These are phyloP conservation scores for Taeniopygia guttata DNA, from an alignment of 2,797 vertebrate genomes.

Conservation along the genomic window DNA sequence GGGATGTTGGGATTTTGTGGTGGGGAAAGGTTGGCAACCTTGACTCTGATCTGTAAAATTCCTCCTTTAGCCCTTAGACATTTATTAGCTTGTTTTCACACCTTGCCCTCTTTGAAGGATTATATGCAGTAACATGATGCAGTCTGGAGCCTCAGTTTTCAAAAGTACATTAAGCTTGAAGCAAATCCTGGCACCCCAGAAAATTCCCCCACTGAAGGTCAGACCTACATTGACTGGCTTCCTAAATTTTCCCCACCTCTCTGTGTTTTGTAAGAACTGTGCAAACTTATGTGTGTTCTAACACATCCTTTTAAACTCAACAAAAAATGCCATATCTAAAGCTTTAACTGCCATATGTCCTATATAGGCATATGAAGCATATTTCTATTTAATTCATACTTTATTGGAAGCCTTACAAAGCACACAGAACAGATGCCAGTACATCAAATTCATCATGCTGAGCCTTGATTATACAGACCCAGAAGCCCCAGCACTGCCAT, in stretches of 20 bases:
- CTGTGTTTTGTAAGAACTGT: not conserved
- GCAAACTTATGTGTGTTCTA: not conserved
- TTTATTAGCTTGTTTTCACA: slow-evolving; percentile 57
- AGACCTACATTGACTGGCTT: not conserved
- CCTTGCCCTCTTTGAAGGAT: slow-evolving; percentile 35
- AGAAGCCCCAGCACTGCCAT: slow-evolving; percentile 39
- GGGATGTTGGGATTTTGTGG: slow-evolving; percentile 68
- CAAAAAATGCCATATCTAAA: slow-evolving; percentile 34
- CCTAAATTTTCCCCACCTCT: not conserved
- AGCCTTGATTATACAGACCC: slow-evolving; percentile 56
- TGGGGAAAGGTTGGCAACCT: slow-evolving; percentile 47
- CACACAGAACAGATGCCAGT: slow-evolving; percentile 62
- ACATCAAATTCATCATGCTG: slow-evolving; percentile 51
- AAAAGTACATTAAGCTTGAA: not conserved
- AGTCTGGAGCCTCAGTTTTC: slow-evolving; percentile 2
- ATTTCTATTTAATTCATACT: slow-evolving; percentile 59
- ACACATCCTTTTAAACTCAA: slow-evolving; percentile 22
- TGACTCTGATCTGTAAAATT: slow-evolving; percentile 55
- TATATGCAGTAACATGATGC: not conserved
- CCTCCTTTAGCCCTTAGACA: slow-evolving; percentile 41
- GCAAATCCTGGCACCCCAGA: not conserved
- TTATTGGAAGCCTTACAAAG: slow-evolving; percentile 68
- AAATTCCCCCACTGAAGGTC: not conserved
- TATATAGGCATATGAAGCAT: slow-evolving; percentile 43
- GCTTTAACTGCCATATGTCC: slow-evolving; percentile 38